These are phyloP conservation scores for Microplitis manilae DNA, from an alignment of 2,888 invertebrate species.

Conservation along the genomic window DNA sequence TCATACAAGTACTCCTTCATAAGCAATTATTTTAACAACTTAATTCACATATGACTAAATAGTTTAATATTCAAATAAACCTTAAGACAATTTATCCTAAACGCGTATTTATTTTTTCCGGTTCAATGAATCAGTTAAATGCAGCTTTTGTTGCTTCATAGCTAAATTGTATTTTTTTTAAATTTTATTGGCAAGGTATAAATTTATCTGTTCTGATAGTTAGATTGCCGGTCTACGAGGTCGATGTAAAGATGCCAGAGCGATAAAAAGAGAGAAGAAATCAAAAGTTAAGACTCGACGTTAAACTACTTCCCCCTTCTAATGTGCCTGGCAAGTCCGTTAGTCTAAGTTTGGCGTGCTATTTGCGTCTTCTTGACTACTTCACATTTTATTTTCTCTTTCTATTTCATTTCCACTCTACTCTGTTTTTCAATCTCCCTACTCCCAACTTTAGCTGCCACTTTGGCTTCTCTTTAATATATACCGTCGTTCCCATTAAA, in stretches of 20 bases:
- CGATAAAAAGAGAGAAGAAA: constrained; percentile 26
- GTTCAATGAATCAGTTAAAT: neutral
- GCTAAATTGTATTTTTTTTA: neutral
- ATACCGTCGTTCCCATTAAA: too few relatives aligned
- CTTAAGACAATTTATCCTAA: too few relatives aligned
- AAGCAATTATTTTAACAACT: constrained; percentile 28
- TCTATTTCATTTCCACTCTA: constrained; percentile 8
- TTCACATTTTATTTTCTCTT: constrained; percentile 54
- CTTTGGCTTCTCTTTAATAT: neutral
- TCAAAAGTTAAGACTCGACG: constrained; percentile 23
- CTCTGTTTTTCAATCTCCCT: neutral
- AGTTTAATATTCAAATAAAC: too few relatives aligned
- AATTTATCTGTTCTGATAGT: constrained; percentile 1
- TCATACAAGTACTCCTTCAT: constrained; percentile 20
- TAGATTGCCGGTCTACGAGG: constrained; percentile 19
- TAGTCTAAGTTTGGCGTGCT: constrained; percentile 71
- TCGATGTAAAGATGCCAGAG: constrained; percentile 28
- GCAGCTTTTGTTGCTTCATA: neutral
- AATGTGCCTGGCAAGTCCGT: constrained; percentile 59
- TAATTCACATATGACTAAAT: too few relatives aligned
- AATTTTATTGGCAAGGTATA: neutral
- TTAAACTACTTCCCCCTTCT: constrained; percentile 19
- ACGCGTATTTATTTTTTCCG: constrained; percentile 10
- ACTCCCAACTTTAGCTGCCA: neutral
- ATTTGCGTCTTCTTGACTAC: constrained; percentile 69